Base-by-base conservation (phyloP, 2,113 vertebrate species). In the Clarias magur region DNA sequence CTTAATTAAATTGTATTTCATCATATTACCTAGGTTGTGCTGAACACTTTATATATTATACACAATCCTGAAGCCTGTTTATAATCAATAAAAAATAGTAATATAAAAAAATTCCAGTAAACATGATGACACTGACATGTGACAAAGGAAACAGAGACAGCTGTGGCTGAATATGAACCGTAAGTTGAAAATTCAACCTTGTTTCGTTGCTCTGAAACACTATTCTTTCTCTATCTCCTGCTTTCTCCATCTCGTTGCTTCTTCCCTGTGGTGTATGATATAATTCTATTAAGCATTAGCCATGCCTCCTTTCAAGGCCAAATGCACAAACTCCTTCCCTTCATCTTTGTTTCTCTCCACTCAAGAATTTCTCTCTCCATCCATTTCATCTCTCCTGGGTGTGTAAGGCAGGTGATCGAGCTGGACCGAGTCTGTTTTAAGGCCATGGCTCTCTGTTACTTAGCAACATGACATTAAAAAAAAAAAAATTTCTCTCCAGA, bases 361-460 rank as follows among this genome's bases (percentile, higher is more conserved):
- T 53, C 42, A 60, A 21, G 13, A 15, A 70, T 17, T 48, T 63
- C 48, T 75, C 57, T 84, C 21, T 53, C 30, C 56, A 34, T 30
- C 12, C 76, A 75, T 9, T 73, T 42, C 30, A 42, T 78, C 30
- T 78, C 78, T 73, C 60, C 57, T 60, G 63, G 75, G 67, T 23
- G 23, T 75, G 62, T 23, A n/a, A 65, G 81, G 54, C 83, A 86
- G 68, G 68, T 86, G 80, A 88, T 56, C 63, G 67, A 80, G 82
- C 85, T 73, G 60, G n/a, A 89, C 80, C 30, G 53, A 79, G 30
- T 70, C 82, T 80, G 85, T 86, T 85, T 79, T 80, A 27, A 87
- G 87, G 60, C 48, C 82, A 83, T 12, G 73, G 65, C 60, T 34
- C 67, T 88, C 80, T 86, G 89, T 91, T 91, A 88, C 91, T 90